These are phyloP conservation scores for Stichopus chloronotus DNA, from an alignment of 35 echinoderm and acorn worm genomes.

Conservation along the genomic window DNA sequence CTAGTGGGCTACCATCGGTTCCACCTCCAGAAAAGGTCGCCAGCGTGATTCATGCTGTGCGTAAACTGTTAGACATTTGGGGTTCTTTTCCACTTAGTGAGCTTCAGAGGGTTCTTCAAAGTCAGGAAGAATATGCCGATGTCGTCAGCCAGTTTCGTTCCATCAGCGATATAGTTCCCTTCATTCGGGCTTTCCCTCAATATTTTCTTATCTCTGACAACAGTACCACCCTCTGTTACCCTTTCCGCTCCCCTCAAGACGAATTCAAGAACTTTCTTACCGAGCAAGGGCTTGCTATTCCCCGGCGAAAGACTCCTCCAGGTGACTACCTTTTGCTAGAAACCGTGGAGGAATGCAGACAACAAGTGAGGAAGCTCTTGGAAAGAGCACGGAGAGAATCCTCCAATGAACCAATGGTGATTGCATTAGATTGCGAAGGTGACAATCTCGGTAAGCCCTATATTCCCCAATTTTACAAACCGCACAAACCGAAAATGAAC, in stretches of 20 bases:
- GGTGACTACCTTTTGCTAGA: not conserved
- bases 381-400: not conserved
- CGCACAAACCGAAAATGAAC: not conserved
- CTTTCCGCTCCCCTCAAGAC: not conserved
- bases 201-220: not conserved
- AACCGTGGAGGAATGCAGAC: slow-evolving; percentile 1
- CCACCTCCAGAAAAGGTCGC: not conserved
- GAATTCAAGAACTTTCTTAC: not conserved
- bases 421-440: not conserved
- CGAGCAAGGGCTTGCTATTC: not conserved
- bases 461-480: not conserved
- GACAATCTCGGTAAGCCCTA: not conserved
- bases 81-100: not conserved
- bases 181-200: not conserved
- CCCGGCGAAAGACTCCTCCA: not conserved
- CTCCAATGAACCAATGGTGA: not conserved
- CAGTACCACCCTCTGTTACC: not conserved
- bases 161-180: not conserved
- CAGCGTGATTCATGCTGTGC: not conserved
- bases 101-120: not conserved
- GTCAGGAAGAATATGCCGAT: not conserved
- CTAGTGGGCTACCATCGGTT: slow-evolving; percentile 2
- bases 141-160: not conserved
- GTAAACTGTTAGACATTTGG: slow-evolving; percentile 5
- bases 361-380: not conserved